Base-by-base conservation (phyloP, 1,140 invertebrate species). In the Gryon sp. region DNA sequence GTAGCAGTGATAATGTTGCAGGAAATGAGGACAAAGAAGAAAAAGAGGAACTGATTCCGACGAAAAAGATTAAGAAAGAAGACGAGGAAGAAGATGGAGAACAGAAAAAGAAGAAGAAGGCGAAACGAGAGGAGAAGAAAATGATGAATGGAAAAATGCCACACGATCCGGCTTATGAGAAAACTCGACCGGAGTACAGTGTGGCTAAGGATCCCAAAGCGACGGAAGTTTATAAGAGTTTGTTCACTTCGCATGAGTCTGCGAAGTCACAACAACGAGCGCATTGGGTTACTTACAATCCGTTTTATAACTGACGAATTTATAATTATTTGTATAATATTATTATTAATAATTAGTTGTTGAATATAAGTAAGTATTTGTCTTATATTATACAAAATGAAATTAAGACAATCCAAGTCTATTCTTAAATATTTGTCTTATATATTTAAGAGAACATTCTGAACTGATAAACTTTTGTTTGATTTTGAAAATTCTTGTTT, bases 211-310 rank as follows among this genome's bases (percentile, higher is more conserved):
- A 99, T 90, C 95, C 96, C 0, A 95, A 95, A 76, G 93, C 93
- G 0, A 95, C 93, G 59, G 93, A 96, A 86, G 96, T 97, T 0
- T 98, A 95, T 82, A 99, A 99, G 88, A 98, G 97, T 14, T 87
- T 99, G 14, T 99, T 99, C 81, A 99, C 97, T 0, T 92, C 93
- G 9, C 96, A 97, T 84, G 92, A 96, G 83, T 93, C 92, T 40
- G 97, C 97, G 19, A 91, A 95, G 80, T 92, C 94, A 41, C 96
- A 99, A 85, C 91, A 93, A 22, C 93, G 93, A 82, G 96, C 96
- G 2, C 97, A 99, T 86, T 99, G 98, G 98, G 93, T 99, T 46
- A 99, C 98, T 4, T 98, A 97, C 84, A 99, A 99, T 92, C 97
- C 97, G 45, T 95, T 97, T 84, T 99, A 97, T 88, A 97, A 97